These are phyloP conservation scores for Heteropelma amictum DNA, from an alignment of 2,888 invertebrate species.

Conservation along the genomic window DNA sequence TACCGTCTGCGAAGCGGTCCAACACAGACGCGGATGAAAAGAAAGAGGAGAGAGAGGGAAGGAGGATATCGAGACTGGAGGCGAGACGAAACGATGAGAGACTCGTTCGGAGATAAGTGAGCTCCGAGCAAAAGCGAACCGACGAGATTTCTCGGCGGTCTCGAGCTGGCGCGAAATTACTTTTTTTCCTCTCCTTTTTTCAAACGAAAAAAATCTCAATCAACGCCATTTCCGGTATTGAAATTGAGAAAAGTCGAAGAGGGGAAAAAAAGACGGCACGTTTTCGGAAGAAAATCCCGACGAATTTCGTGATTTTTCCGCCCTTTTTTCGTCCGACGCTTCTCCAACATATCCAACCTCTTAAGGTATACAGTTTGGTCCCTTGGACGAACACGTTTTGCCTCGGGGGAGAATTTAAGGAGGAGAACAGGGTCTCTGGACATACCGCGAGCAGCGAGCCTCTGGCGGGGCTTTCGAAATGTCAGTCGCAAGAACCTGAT, in stretches of 20 bases:
- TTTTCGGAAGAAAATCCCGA: too few species aligned
- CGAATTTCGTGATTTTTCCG: too few species aligned
- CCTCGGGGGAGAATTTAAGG: background rate
- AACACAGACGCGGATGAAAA: constrained; percentile 31
- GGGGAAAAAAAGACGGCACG: too few species aligned
- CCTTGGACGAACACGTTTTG: constrained; percentile 6
- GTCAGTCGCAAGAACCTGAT: constrained; percentile 69
- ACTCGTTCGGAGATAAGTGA: constrained; percentile 62
- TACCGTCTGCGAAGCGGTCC: constrained; percentile 26
- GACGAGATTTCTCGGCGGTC: constrained; percentile 43
- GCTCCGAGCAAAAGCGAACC: constrained; percentile 57
- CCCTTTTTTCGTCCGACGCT: background rate
- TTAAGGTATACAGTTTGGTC: background rate
- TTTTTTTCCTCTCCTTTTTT: too few species aligned
- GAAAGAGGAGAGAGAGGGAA: constrained; percentile 14
- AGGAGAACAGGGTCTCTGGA: background rate
- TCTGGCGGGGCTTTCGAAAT: constrained; percentile 61
- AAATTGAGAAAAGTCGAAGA: too few species aligned
- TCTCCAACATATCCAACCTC: background rate
- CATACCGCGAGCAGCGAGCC: constrained; percentile 32
- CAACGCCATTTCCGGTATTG: background rate
- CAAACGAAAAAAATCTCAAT: background rate
- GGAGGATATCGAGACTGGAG: background rate
- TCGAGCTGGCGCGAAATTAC: constrained; percentile 32
- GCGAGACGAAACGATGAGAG: constrained; percentile 15